Evolutionary conservation across 2,888 invertebrate genomes (phyloP).

Genomic region (Amblyteles armatorius): DNA sequence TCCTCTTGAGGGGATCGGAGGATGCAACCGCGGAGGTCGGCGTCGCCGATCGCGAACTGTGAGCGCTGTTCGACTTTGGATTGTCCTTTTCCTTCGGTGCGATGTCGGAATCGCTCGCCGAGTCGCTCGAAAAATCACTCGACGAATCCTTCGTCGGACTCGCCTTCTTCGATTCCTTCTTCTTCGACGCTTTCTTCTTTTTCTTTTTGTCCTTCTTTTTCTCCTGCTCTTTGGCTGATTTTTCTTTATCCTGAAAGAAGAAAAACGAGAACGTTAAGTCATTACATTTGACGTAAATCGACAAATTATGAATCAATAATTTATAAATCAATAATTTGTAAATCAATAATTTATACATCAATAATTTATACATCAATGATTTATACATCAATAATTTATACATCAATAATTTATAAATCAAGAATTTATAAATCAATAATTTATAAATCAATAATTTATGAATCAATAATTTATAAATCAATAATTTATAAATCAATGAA

Average conservation of each 20-base stretch:
- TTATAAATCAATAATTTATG: not conserved
- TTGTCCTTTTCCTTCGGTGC: slow-evolving; percentile 84
- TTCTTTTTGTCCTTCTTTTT: slow-evolving; percentile 83
- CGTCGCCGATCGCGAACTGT: slow-evolving; percentile 80
- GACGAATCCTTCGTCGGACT: slow-evolving; percentile 80
- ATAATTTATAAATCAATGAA: not conserved
- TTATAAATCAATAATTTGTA: not conserved
- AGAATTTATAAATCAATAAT: not conserved
- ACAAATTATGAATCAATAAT: not conserved
- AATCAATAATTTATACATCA: not conserved
- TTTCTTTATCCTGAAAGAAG: slow-evolving; percentile 84
- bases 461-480: not conserved
- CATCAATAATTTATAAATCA: not conserved
- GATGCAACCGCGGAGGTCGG: slow-evolving; percentile 79
- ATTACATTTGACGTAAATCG: too few relatives aligned
- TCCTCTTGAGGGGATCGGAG: slow-evolving; percentile 79
- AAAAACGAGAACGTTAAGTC: slow-evolving; percentile 12
- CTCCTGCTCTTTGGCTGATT: slow-evolving; percentile 83
- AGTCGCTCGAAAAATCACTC: slow-evolving; percentile 82
- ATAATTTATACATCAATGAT: not conserved
- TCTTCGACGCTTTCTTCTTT: slow-evolving; percentile 83
- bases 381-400: not conserved
- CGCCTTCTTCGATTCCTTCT: slow-evolving; percentile 78
- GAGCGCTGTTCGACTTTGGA: slow-evolving; percentile 85
- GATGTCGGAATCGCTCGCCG: slow-evolving; percentile 76